A percentile compares a stretch with the other conserved stretches of the same genome.
Conservation (phyloP, 2,888 invertebrate genomes). For the Spilosoma lubricipeda region DNA sequence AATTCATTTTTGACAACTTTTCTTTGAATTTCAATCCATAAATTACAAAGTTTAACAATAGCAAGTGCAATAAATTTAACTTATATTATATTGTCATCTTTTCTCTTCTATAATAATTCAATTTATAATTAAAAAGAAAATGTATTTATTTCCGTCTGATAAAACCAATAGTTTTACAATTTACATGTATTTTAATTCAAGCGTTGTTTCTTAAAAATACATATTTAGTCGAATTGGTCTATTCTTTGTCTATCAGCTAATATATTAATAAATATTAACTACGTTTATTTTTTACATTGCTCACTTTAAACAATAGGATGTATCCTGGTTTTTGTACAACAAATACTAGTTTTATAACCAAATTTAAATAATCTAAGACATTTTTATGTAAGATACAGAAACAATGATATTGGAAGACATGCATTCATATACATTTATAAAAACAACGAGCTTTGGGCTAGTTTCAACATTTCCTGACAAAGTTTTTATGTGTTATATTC, state of each 20-base stretch:
- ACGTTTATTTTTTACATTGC: conserved; percentile 24
- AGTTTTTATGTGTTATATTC: too few relatives aligned
- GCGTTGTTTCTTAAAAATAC: conserved; percentile 43
- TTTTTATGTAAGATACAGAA: not conserved
- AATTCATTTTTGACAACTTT: too few relatives aligned
- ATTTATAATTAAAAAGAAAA: too few relatives aligned
- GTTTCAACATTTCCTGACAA: too few relatives aligned
- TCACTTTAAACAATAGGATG: conserved; percentile 12
- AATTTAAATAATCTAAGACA: conserved; percentile 14
- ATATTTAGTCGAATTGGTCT: conserved; percentile 53
- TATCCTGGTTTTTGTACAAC: conserved; percentile 17
- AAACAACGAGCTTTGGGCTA: too few relatives aligned
- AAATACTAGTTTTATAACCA: not conserved
- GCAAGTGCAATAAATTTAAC: not conserved
- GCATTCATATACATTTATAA: conserved; percentile 9
- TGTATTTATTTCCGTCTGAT: too few relatives aligned
- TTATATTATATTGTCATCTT: too few relatives aligned
- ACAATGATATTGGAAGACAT: conserved; percentile 38
- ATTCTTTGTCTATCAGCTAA: conserved; percentile 41
- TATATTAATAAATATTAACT: conserved; percentile 17
- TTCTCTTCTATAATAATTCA: conserved; percentile 26
- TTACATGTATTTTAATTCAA: conserved; percentile 31
- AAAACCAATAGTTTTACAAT: conserved; percentile 33
- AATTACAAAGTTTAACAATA: not conserved
- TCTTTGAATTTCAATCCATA: too few relatives aligned